Base-by-base conservation (phyloP, 2,888 invertebrate genomes). In the Philaethria dido region DNA sequence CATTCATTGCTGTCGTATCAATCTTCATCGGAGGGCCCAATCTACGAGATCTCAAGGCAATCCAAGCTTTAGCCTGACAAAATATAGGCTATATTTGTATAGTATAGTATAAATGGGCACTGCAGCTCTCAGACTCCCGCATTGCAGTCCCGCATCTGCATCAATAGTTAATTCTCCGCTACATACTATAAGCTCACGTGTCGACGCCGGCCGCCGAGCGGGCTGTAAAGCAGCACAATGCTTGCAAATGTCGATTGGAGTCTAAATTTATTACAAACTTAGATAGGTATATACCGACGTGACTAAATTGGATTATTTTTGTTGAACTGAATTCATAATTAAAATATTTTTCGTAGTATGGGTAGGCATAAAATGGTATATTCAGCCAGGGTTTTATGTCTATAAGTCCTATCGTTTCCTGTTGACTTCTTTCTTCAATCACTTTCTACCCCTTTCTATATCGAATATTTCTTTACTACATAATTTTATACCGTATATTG, bases 41-140 rank as follows among this genome's bases (percentile, higher is more conserved):
- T 65, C 4, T 20, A n/a, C n/a, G 45, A 42, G 3, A 29, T n/a
- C 6, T 39, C 44, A 50, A 50, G 39, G 42, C 20, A 60, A 44
- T 39, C 16, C 57, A 42, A 45, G 16, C 62, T 42, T 36, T 62
- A 62, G 14, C 9, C 47, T 48, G 18, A 55, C 44, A 36, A 25
- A 47, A 54, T 63, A 66, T 61, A 66, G 47, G 18, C 52, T 33
- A 64, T 66, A 60, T 63, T 61, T 18, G 42, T 52, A 36, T 33
- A 25, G 8, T 52, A 36, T 33, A 25, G 8, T 48, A 16, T 42
- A 60, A 33, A 14, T 36, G 33, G 16, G 16, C 25, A 60, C 20
- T 62, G 70, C 70, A 69, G 65, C 59, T 57, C 68, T 65, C 66
- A 50, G 67, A 70, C 62, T 69, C 66, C 73, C 69, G 73, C 73